Evolutionary conservation across 2,888 invertebrate genomes (phyloP), one percentile per base, ranked within the genome.

Genomic region (Cheilosia soror): DNA sequence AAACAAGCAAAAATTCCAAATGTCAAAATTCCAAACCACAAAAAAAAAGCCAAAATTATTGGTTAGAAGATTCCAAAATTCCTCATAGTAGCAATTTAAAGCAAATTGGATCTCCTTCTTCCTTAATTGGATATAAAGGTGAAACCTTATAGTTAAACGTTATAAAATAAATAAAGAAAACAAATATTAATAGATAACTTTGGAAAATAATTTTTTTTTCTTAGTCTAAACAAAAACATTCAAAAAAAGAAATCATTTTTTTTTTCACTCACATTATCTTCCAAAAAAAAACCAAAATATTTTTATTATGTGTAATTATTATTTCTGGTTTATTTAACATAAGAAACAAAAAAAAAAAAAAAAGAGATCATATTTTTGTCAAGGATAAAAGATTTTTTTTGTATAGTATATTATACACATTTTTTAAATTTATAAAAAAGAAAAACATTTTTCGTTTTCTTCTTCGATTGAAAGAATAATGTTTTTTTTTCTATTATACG

Each of bases 41-140:
- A 60, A 65, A 44, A n/a, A n/a, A 68, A 44, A 60, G 31, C 9
- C 51, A 47, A 40, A 29, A 66, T 20, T 42, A 9, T 55, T 68
- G 47, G 42, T 73, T 80, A 15, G 62, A 78, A 4, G 51, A 80
- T 80, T 66, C 60, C 44, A 63, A 69, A 65, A 80, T 62, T 82
- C 53, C 60, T 62, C 47, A 55, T 71, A 65, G 63, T 66, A 77
- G 51, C 44, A 58, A 72, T 55, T 77, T 72, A 76, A 65, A 76
- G 29, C 20, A 77, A 77, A 82, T 65, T 77, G 77, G 77, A 77
- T 82, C 77, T 82, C 77, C 66, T 72, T 76, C 57, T 11, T 82
- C 72, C 65, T 31, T 47, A 31, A 49, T 13, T 62, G 69, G 76
- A 51, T 31, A 33, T 42, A 60, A 55, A 66, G 82, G 77, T 83